Evolutionary conservation across 2,797 vertebrate genomes (phyloP), one percentile per base, ranked within the genome.

Genomic region (Aeoliscus strigatus): DNA sequence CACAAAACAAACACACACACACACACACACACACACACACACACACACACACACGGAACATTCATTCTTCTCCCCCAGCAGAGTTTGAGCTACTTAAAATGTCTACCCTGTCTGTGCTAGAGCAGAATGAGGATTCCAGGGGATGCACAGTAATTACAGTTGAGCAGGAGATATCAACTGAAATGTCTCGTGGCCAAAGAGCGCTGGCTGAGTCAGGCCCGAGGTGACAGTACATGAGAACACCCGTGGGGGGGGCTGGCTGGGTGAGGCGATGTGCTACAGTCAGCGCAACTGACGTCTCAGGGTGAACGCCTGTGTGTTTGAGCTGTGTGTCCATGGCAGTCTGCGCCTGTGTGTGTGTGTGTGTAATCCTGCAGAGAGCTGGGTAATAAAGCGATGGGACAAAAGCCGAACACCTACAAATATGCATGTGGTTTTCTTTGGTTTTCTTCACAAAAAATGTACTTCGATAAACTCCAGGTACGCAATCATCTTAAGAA

Each of bases 181-280:
- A 46, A 27, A 51, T 11, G 40, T 38, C 46, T 17, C 2, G 23
- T n/a, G n/a, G n/a, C n/a, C n/a, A n/a, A n/a, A n/a, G n/a, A n/a
- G n/a, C n/a, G 62, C 39, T 8, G 62, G 60, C 73, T 73, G 70
- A 78, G 58, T 79, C 73, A 75, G 73, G 65, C 47, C 53, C n/a
- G 10, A 11, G 42, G 43, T 71, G 73, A 68, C 17, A 14, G 29
- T 11, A 13, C 27, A 35, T 35, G 46, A 38, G 39, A 61, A 35
- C 44, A 33, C 53, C 51, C 55, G 8, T 14, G 43, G 55, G 72
- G 60, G 57, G 31, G 23, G n/a, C n/a, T 15, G 1, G 41, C 44
- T 36, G 13, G 6, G 38, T 62, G 33, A 37, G 41, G 54, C 42
- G 54, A 75, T 47, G 50, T 78, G 77, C 75, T 69, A 21, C 49